These are phyloP conservation scores for Linepithema humile DNA, from an alignment of 1,140 invertebrate genomes.

Conservation along the genomic window DNA sequence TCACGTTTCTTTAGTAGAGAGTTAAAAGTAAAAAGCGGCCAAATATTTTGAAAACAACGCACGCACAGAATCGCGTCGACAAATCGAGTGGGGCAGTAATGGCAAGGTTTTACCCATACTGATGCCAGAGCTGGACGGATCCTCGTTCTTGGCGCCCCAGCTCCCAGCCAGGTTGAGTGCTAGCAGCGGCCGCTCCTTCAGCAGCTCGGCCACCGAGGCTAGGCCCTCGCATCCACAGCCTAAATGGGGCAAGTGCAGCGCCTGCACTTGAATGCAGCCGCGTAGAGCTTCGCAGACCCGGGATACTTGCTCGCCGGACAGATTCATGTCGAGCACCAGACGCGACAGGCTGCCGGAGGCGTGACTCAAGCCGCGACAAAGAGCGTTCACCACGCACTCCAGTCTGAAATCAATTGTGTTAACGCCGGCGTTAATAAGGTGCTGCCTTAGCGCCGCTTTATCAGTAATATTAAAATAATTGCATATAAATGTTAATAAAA, in stretches of 20 bases:
- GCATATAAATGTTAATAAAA: too few relatives aligned
- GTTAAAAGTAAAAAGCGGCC: not conserved
- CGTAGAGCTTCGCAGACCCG: constrained; percentile 83
- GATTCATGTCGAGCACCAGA: constrained; percentile 85
- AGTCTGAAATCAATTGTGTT: constrained; percentile 76
- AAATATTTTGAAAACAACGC: not conserved
- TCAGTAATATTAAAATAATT: too few relatives aligned
- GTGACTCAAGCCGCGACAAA: constrained; percentile 82
- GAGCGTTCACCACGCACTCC: constrained; percentile 84
- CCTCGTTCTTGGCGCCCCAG: constrained; percentile 84
- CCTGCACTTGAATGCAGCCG: constrained; percentile 82
- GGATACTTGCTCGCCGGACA: constrained; percentile 84
- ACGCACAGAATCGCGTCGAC: not conserved
- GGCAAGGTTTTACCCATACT: constrained; percentile 81
- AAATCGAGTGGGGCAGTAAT: constrained; percentile 1
- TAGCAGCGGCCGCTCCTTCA: constrained; percentile 82
- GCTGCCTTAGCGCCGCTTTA: not conserved
- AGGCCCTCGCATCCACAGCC: constrained; percentile 85
- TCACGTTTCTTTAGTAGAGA: too few relatives aligned
- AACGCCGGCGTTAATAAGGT: constrained; percentile 31
- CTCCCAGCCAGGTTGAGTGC: constrained; percentile 85
- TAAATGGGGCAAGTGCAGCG: constrained; percentile 85
- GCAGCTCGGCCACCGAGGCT: constrained; percentile 82
- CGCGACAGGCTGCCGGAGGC: constrained; percentile 80
- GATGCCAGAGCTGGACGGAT: constrained; percentile 83